Base-by-base conservation (phyloP, 2,888 invertebrate genomes). In the Caenorhabditis parvicauda region DNA sequence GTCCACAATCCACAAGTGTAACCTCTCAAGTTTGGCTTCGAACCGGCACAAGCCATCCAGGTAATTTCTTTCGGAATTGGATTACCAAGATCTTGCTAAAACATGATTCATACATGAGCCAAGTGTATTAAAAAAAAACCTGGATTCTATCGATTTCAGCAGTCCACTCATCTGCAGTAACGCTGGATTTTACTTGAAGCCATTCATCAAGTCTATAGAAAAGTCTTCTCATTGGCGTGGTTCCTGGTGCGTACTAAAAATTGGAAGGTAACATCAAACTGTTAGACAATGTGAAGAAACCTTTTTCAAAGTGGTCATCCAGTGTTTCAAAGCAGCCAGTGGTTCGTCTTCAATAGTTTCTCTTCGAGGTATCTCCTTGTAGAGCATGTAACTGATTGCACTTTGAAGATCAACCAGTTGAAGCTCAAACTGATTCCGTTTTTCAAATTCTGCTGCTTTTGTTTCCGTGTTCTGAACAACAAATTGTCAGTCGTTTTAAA, bases 1-100 rank as follows among this genome's bases (percentile, higher is more conserved):
- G 88, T 89, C 98, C 98, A 98, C 29, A 98, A 84, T 0, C 92
- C 89, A 83, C 96, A 98, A 0, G 93, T 90, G 82, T 90, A 96
- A 12, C 94, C 93, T 47, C 72, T 56, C 17, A 70, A 87, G 59
- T 86, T 85, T 0, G 87, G 83, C 54, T 86, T 85, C 72, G 92
- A 92, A 9, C 92, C 91, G 71, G 85, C 86, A 80, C 96, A 98
- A 2, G 88, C 89, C 32, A 89, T 83, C 87, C 89, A 95, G 1
- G 56, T 58, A 24, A 72, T 54, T 52, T 75, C 67, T 42, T 64
- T 46, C 32, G 78, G 74, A 5, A 81, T 54, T 9, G 81, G 81
- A 43, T 75, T 74, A 17, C 81, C 81, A 29, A 81, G 64, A 7
- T 67, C 61, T 51, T 59, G 58, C 70, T 79, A 54, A 41, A 69